Evolutionary conservation across 2,113 vertebrate species (phyloP), one percentile per base, ranked within the genome.

Genomic region (Brachyistius frenatus): DNA sequence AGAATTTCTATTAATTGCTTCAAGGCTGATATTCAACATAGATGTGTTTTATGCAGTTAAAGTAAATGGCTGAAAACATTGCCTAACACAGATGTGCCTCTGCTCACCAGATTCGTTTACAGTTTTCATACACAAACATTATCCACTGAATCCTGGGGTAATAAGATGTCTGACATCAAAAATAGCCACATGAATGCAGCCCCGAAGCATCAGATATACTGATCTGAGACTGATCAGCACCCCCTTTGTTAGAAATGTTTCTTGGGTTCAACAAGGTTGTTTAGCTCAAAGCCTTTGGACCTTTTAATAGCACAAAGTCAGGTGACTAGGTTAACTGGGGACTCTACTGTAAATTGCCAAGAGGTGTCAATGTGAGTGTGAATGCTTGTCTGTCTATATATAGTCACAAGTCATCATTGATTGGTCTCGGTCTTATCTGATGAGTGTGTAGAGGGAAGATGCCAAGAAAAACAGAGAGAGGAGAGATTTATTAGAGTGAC

Each of bases 361-460:
- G 8, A 74, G 30, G 41, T 80, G 64, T 80, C 30, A 30, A 33
- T 35, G 39, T 30, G 9, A 10, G 35, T 68, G 70, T 61, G 54
- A 80, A 50, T 35, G 64, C n/a, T n/a, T 56, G 70, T 56, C 64
- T 33, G 49, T 73, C 35, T 68, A 2, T 9, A 11, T 56, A 66
- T 39, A 41, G 33, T 66, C 50, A 55, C 57, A 54, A 14, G 37
- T 31, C 14, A 16, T 60, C 69, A 69, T 68, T 68, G 64, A 68
- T 69, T 64, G 41, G 71, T 63, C 70, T 63, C 13, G 6, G 56
- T 56, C 57, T 69, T 55, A 56, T 74, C 78, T 68, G 63, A 68
- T 68, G 50, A 74, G 57, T 15, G 37, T 80, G 56, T 74, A 80
- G 64, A n/a, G 3, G 5, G 31, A 69, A 61, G 63, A 80, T 73